Base-by-base conservation (phyloP, 1,140 invertebrate genomes). In the Thaumatotibia leucotreta region DNA sequence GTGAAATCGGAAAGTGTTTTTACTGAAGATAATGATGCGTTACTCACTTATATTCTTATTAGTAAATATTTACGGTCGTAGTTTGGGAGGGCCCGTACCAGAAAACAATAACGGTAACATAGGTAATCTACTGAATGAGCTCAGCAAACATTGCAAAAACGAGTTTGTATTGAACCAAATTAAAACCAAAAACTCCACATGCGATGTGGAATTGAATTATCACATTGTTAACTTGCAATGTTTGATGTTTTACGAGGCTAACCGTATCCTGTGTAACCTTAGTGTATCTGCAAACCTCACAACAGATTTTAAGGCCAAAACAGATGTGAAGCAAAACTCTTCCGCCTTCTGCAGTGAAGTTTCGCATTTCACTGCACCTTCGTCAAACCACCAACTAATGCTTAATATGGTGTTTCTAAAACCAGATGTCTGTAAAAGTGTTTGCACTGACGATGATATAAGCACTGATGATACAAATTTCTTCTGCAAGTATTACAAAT, bases 401-500 rank as follows among this genome's bases (percentile, higher is more conserved):
- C 65, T 76, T 5, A 69, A 75, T 24, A 68, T 66, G 24, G 67
- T 83, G 8, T 79, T 85, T 11, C 74, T 79, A 63, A 68, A 68
- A 29, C 50, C 64, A 29, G 32, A 68, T 4, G 70, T 63, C 32
- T 89, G 88, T 58, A 49, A 72, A 23, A 72, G 70, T 63, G 69
- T 83, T 4, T 90, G 88, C 73, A 72, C 70, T 27, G 68, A 66
- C 9, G 69, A 80, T 5, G 75, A 79, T 20, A 11, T 81, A n/a
- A 11, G 73, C 0, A 82, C 70, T 65, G 69, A 68, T n/a, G 80
- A 86, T 33, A 72, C 78, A 4, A 86, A 82, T 63, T 83, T 77
- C 39, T 88, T 72, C 54, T 90, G 88, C 68, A 90, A 85, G 67
- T 90, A 84, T 69, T 90, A 72, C 61, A 80, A 87, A 65, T 87